phyloP scores from a whole-genome alignment of 2,888 invertebrate genomes.

The Caenorhabditis zanzibari region DNA sequence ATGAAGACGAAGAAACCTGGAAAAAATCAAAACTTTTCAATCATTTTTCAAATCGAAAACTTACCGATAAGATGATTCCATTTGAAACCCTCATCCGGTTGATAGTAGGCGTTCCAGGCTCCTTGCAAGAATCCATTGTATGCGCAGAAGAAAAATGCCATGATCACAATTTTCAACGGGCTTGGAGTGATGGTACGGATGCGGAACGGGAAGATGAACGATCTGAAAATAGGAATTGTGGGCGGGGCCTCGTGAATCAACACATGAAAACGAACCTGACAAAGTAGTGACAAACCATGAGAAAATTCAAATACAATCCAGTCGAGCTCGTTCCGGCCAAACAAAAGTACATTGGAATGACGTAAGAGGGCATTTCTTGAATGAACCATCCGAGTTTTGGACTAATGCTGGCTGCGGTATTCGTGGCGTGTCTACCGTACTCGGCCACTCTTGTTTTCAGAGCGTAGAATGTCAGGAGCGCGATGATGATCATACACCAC shows the following conservation, averaged over 20 bases:
- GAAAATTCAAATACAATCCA: background rate
- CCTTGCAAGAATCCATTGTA: slow-evolving; percentile 20
- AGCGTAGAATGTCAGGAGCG: too few relatives aligned
- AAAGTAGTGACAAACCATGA: background rate
- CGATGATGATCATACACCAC: background rate
- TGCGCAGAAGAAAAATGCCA: slow-evolving; percentile 2
- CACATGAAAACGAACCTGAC: too few relatives aligned
- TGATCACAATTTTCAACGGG: background rate
- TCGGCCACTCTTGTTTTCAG: background rate
- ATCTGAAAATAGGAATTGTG: background rate
- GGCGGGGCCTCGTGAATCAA: too few relatives aligned
- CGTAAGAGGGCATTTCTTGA: background rate
- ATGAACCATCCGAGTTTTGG: background rate
- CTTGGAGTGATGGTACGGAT: background rate
- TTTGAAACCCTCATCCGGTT: background rate
- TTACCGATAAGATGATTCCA: too few relatives aligned
- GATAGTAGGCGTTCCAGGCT: background rate
- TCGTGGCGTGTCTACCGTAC: background rate
- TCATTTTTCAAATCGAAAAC: too few relatives aligned
- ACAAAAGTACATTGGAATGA: slow-evolving; percentile 1
- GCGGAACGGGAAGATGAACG: background rate
- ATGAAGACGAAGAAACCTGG: background rate
- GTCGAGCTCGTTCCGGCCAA: background rate
- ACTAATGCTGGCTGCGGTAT: too few relatives aligned
- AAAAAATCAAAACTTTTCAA: too few relatives aligned